Evolutionary conservation across 2,797 vertebrate genomes (phyloP), one percentile per base, ranked within the genome.

Genomic region (Oophaga sylvatica): DNA sequence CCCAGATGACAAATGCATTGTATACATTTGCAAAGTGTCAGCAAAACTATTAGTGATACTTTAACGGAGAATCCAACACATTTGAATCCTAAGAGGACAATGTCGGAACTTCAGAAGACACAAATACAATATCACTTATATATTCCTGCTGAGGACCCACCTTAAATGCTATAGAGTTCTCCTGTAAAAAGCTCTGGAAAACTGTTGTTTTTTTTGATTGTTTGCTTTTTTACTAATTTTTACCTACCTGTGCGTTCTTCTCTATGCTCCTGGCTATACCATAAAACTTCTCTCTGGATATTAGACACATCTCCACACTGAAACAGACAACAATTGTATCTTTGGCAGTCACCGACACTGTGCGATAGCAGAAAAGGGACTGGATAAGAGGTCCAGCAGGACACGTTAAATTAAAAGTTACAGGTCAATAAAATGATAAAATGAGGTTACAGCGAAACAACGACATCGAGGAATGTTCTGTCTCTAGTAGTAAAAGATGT

Each of bases 361-460:
- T 22, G 31, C 2, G 17, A 71, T 71, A 31, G 68, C 68, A 41
- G 68, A 35, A 13, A 10, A 71, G 35, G 31, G 65, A 68, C 5
- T 15, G 13, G 26, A 31, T 73, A 45, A 73, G 35, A 73, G 70
- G 70, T 19, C 70, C 19, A 11, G 70, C 8, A 73, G 70, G 70
- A 73, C 35, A 45, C 16, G 15, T 73, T 73, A 73, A 45, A 73
- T 73, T 73, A 73, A 45, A 41, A 73, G 70, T 41, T 45, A 73
- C 31, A 45, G 41, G 31, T 73, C 70, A 73, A 73, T 73, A 73
- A 73, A 45, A 6, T 73, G 70, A 73, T 73, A 73, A 73, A 45
- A 6, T 73, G 70, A 45, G 19, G 70, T 73, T 11, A 22, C 35
- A 45, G 35, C 35, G 2, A 22, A 73, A 73, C 70, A 3, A 8